Conservation (phyloP, 2,888 invertebrate genomes). For the Eretmocerus hayati region DNA sequence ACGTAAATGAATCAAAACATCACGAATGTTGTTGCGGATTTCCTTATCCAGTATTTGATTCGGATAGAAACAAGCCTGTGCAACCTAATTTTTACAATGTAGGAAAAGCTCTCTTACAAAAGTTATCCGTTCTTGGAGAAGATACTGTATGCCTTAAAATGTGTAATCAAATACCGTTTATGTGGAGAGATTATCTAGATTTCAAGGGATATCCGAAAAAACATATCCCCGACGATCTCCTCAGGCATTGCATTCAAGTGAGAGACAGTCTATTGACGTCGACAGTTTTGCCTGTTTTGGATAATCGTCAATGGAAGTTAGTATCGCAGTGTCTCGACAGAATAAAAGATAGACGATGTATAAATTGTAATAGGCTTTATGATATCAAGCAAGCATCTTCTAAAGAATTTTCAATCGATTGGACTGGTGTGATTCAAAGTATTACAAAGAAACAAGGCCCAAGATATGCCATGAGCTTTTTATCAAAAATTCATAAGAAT, state of each 20-base stretch:
- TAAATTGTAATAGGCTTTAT: conserved; percentile 54
- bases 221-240: conserved; percentile 44
- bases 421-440: conserved; percentile 55
- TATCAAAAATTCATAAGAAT: conserved; percentile 52
- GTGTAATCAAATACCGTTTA: conserved; percentile 56
- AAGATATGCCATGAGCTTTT: conserved; percentile 51
- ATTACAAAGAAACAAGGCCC: conserved; percentile 59
- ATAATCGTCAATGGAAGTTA: conserved; percentile 56
- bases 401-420: conserved; percentile 51
- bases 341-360: conserved; percentile 54
- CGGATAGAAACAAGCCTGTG: conserved; percentile 22
- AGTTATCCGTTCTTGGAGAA: conserved; percentile 47
- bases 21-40: conserved; percentile 56
- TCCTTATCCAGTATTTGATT: conserved; percentile 49
- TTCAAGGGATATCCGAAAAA: conserved; percentile 30
- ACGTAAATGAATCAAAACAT: conserved; percentile 49
- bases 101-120: conserved; percentile 54
- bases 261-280: conserved; percentile 54
- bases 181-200: conserved; percentile 56
- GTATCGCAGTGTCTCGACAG: conserved; percentile 52
- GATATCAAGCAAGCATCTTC: conserved; percentile 32
- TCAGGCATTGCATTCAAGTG: conserved; percentile 57
- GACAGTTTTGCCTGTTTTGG: conserved; percentile 52
- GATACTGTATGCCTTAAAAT: conserved; percentile 50
- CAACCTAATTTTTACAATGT: conserved; percentile 51